Base-by-base conservation (phyloP, 2,797 vertebrate genomes). In the Megalops cyprinoides region DNA sequence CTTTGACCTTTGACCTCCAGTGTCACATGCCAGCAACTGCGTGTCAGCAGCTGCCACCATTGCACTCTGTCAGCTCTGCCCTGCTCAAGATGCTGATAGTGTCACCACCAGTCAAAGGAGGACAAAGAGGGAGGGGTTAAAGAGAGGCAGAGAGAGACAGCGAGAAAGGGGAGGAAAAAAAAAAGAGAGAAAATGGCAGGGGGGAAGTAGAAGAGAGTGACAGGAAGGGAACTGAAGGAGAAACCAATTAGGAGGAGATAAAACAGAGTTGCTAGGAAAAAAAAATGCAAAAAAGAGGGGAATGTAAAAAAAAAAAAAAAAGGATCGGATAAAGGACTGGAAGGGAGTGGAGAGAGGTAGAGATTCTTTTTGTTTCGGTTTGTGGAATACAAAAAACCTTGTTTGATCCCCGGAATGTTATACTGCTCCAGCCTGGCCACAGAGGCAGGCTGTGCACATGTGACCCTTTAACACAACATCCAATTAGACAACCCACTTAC, bases 31-130 rank as follows among this genome's bases (percentile, higher is more conserved):
- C 37, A 80, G 55, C 34, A 48, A 15, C 25, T 46, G 69, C 12
- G 37, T 74, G 79, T 74, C 51, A 74, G 65, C 23, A 46, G 14
- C 67, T 75, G 73, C 51, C 67, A 74, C 25, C 23, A 7, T 39
- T 7, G 42, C 5, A 42, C 56, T 31, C 56, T n/a, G 48, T 75
- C 71, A 76, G 69, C 34, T 1, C 4, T 37, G 55, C 49, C 2
- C 20, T 20, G 23, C 28, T 31, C 0, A 51, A 31, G 15, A 44
- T 10, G 15, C 14, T 34, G 7, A 79, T 12, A 14, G n/a, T 58
- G 65, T 53, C 60, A 49, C 60, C 62, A 34, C 20, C 34, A 12
- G 34, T 20, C 25, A 20, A 9, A 51, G 31, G n/a, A 58, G 46
- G 62, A 42, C 6, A 65, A 14, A 65, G 7, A 28, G 60, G 60